Conservation (phyloP, 1,140 invertebrate genomes). For the Pogonognathellus flavescens region DNA sequence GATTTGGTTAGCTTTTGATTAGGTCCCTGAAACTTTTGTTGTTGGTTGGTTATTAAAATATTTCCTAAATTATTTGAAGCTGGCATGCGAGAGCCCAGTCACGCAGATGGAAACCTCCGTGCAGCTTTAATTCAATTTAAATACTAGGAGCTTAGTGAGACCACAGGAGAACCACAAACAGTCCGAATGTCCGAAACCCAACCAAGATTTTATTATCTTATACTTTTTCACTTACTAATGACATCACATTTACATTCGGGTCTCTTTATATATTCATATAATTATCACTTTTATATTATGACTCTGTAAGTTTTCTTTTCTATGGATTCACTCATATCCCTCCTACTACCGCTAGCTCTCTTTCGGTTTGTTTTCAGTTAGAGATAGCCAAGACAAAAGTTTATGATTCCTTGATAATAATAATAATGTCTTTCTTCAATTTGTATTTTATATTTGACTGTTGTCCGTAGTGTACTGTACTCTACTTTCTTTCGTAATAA, state of each 20-base stretch:
- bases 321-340: constrained; percentile 5
- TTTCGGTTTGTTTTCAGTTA: too few species aligned
- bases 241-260: background rate
- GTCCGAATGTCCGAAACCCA: background rate
- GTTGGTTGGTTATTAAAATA: background rate
- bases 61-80: constrained; percentile 48
- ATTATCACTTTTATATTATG: background rate
- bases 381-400: too few species aligned
- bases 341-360: too few species aligned
- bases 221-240: background rate
- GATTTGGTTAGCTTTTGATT: background rate
- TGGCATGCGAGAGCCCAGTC: constrained; percentile 61
- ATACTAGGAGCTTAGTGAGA: constrained; percentile 36
- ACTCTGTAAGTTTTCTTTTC: background rate
- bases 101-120: constrained; percentile 64
- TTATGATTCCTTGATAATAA: too few species aligned
- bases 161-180: background rate
- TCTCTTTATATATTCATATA: background rate
- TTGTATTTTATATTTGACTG: background rate
- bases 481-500: background rate
- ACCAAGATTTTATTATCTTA: too few species aligned
- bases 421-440: too few species aligned
- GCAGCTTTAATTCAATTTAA: constrained; percentile 59
- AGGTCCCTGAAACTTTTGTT: background rate
- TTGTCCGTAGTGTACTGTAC: background rate